phyloP scores from a whole-genome alignment of 2,888 invertebrate species.

The Lumbricus terrestris region DNA sequence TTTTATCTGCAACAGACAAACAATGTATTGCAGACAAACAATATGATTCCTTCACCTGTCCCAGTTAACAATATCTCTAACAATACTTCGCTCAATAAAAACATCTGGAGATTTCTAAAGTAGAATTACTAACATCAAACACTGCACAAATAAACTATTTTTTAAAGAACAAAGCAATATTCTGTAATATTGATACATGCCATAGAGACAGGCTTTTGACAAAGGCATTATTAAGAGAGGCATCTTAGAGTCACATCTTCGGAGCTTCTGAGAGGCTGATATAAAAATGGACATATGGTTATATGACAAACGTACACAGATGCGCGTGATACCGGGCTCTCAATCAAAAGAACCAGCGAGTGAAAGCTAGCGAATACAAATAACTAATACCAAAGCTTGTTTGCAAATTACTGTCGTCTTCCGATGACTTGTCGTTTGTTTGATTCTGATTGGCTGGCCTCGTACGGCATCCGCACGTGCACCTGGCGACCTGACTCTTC shows the following conservation, averaged over 20 bases:
- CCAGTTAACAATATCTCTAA: neutral
- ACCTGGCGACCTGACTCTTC: conserved; percentile 30
- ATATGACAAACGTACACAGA: neutral
- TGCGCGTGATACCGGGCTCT: neutral
- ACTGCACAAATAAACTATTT: neutral
- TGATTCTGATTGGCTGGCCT: conserved; percentile 18
- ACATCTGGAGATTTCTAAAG: neutral
- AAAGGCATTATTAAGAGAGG: too few species aligned
- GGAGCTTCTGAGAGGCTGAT: too few species aligned
- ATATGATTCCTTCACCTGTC: too few species aligned
- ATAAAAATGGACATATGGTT: too few species aligned
- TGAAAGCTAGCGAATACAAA: neutral
- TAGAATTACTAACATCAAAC: neutral
- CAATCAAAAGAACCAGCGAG: neutral
- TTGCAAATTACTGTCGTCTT: conserved; percentile 30
- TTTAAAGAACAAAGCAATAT: too few species aligned
- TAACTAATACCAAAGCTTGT: conserved; percentile 29
- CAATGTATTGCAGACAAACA: neutral
- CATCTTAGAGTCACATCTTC: too few species aligned
- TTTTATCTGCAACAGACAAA: conserved; percentile 24
- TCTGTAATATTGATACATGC: too few species aligned
- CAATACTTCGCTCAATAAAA: neutral
- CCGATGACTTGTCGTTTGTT: conserved; percentile 30
- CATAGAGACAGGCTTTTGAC: too few species aligned
- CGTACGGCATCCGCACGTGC: conserved; percentile 24